Base-by-base conservation (phyloP, 2,888 invertebrate species). In the Drepana falcataria region DNA sequence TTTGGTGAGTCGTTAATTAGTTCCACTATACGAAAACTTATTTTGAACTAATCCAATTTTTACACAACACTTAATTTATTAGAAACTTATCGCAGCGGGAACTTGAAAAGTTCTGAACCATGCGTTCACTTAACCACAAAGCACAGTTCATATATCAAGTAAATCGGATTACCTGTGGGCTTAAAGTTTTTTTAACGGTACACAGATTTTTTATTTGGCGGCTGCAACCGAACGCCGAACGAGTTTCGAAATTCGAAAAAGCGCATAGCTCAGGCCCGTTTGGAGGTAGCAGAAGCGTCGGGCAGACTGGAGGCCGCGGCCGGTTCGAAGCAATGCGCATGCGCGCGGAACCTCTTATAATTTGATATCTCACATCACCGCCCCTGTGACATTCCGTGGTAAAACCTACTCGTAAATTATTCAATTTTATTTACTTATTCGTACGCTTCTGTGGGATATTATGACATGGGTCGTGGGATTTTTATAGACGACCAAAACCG, bases 281-380 rank as follows among this genome's bases (percentile, higher is more conserved):
- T 77, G 79, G 62, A 70, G 70, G 65, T 73, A 66, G 61, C 77
- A 70, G 76, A 72, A 77, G 77, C 85, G 80, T 67, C 75, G 77
- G 77, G 81, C 83, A 77, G 82, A 88, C 88, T 87, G 87, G 80
- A 75, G 73, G 74, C 73, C 71, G 73, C 76, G 75, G 72, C 67
- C 65, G 71, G 59, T 63, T 55, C 53, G 52, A 48, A 60, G 59
- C 58, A 79, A 34, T 73, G 85, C 88, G 89, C 89, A 81, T 87
- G 88, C 80, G 83, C 83, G 72, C 66, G 68, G 68, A 80, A 80
- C 78, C 83, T 85, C 85, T 85, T 83, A 87, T 86, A 87, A 87
- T 86, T 85, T 87, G 85, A 87, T 88, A 88, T 87, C 83, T 82
- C 85, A 81, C 85, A 84, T 86, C 85, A 83, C 83, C 83, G 81